phyloP scores from a whole-genome alignment of 2,113 vertebrate genomes.

The Proterorhinus semilunaris region DNA sequence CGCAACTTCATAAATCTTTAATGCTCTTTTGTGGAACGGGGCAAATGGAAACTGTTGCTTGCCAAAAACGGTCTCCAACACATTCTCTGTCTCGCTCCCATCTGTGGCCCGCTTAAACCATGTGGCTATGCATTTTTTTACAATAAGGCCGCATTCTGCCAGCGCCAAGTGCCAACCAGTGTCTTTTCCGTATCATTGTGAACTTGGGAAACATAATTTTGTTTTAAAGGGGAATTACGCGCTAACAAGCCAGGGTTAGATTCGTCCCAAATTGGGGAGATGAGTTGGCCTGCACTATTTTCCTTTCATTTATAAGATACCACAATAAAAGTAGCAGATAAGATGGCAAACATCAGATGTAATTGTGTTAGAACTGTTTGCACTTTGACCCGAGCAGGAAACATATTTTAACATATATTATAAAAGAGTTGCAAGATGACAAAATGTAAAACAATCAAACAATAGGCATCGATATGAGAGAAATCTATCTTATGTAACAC shows the following conservation, averaged over 20 bases:
- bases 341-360: no score
- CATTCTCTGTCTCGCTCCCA: not conserved
- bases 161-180: not conserved
- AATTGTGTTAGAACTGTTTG: no score
- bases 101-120: conserved; percentile 13
- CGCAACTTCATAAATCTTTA: not conserved
- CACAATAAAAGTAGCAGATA: not conserved
- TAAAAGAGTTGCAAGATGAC: no score
- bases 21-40: conserved; percentile 1
- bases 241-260: not conserved
- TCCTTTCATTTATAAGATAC: not conserved
- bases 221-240: not conserved
- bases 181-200: not conserved
- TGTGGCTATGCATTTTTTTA: conserved; percentile 11
- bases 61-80: not conserved
- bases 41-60: conserved; percentile 7
- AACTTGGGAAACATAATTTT: not conserved
- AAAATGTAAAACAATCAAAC: no score
- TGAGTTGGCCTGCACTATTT: not conserved
- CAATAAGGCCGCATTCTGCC: conserved; percentile 2
- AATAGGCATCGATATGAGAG: no score
- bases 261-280: not conserved
- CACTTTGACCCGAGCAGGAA: no score
- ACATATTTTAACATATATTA: no score
- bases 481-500: no score